Conservation (phyloP, 2,888 invertebrate species). For the Aleiodes testaceus region DNA sequence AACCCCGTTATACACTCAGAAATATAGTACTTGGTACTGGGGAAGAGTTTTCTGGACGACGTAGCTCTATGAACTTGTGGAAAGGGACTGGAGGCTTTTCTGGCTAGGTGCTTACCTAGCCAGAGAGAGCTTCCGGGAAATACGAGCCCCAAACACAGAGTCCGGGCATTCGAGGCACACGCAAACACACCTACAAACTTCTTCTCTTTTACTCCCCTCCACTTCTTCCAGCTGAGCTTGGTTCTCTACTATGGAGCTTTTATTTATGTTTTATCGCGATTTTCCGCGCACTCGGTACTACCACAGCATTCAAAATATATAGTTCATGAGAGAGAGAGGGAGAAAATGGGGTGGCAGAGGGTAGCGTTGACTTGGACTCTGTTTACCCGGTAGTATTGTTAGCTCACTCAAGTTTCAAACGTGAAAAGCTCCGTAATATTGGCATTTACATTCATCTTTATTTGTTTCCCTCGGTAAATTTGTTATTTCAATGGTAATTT, state of each 20-base stretch:
- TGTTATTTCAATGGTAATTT: no score
- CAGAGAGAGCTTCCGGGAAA: slow-evolving; percentile 54
- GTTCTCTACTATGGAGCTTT: neutral
- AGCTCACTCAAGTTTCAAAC: neutral
- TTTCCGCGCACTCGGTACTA: slow-evolving; percentile 7
- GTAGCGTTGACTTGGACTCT: neutral
- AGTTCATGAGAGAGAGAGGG: neutral
- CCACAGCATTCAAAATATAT: slow-evolving; percentile 17
- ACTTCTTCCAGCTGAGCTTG: neutral
- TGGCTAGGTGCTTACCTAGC: slow-evolving; percentile 43
- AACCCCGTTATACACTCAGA: slow-evolving; percentile 48
- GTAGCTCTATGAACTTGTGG: slow-evolving; percentile 37
- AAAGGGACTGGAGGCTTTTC: slow-evolving; percentile 45
- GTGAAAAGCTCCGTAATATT: slow-evolving; percentile 3
- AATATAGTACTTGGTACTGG: slow-evolving; percentile 38
- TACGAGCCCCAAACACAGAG: slow-evolving; percentile 49
- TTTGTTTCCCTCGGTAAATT: no score
- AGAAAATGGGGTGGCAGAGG: no score
- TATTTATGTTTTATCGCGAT: slow-evolving; percentile 29
- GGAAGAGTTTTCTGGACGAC: slow-evolving; percentile 15
- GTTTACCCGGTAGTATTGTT: slow-evolving; percentile 4
- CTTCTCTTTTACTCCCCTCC: neutral
- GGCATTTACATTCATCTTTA: neutral
- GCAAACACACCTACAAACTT: neutral
- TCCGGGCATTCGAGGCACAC: neutral